A percentile compares a stretch with the other conserved stretches of the same genome.
Conservation (phyloP, 2,888 invertebrate species). For the Luffia ferchaultella region DNA sequence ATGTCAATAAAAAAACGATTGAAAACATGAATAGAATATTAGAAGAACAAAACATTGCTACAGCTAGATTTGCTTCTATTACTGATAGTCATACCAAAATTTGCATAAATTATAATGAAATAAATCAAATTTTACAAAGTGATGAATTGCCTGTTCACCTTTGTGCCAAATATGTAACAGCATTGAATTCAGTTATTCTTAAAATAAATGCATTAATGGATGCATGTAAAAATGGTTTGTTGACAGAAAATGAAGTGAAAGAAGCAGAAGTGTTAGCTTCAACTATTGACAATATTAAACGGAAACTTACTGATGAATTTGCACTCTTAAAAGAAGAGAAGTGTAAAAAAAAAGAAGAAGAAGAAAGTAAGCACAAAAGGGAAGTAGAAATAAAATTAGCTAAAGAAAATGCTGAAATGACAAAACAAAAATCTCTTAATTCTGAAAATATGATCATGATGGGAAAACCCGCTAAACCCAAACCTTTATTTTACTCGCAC, state of each 20-base stretch:
- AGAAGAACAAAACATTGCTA: slow-evolving; percentile 56
- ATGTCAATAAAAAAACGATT: slow-evolving; percentile 41
- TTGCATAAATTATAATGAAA: slow-evolving; percentile 60
- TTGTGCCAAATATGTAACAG: slow-evolving; percentile 43
- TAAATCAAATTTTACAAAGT: slow-evolving; percentile 49
- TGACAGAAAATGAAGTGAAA: slow-evolving; percentile 60
- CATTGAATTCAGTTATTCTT: slow-evolving; percentile 40
- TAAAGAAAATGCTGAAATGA: slow-evolving; percentile 18
- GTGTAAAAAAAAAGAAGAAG: slow-evolving; percentile 15
- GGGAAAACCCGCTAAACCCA: slow-evolving; percentile 21
- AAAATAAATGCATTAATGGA: slow-evolving; percentile 53
- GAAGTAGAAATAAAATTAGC: slow-evolving; percentile 28
- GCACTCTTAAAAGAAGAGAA: slow-evolving; percentile 22
- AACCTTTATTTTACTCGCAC: slow-evolving; percentile 53
- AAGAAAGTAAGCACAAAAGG: slow-evolving; percentile 33
- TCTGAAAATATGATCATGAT: slow-evolving; percentile 18
- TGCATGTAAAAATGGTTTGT: slow-evolving; percentile 41
- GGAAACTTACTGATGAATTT: slow-evolving; percentile 39
- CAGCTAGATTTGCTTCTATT: slow-evolving; percentile 58
- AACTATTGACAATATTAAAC: slow-evolving; percentile 55
- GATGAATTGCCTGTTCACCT: slow-evolving; percentile 44
- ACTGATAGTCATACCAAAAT: slow-evolving; percentile 66
- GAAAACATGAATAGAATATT: slow-evolving; percentile 58
- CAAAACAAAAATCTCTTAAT: slow-evolving; percentile 20
- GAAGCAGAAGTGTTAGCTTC: slow-evolving; percentile 56